A percentile compares a stretch with the other conserved stretches of the same genome.
Conservation (phyloP, 2,113 vertebrate species). For the Pipa parva region DNA sequence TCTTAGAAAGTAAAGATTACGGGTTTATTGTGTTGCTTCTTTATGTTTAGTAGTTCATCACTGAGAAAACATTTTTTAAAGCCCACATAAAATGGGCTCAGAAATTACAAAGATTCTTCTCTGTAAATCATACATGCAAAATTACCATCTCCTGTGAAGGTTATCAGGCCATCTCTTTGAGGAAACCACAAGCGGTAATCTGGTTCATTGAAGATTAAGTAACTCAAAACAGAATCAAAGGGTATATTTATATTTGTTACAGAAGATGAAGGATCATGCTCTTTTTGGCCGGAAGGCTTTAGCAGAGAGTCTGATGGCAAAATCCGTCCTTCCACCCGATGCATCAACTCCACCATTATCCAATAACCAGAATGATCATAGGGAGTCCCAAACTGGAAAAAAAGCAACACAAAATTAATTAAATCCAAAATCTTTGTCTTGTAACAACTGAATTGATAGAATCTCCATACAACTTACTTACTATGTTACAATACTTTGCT, state of each 20-base stretch:
- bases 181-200: conserved; percentile 69
- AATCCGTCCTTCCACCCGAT: conserved; percentile 66
- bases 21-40: too few relatives aligned
- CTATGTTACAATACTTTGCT: too few relatives aligned
- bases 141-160: conserved; percentile 60
- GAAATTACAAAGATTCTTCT: too few relatives aligned
- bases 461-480: too few relatives aligned
- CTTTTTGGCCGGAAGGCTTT: conserved; percentile 17
- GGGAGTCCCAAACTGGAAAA: conserved; percentile 60
- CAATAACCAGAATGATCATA: conserved; percentile 74
- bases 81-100: too few relatives aligned
- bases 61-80: too few relatives aligned
- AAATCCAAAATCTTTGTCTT: too few relatives aligned
- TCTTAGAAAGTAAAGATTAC: too few relatives aligned
- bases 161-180: conserved; percentile 55
- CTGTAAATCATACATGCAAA: too few relatives aligned
- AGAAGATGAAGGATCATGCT: neutral
- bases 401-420: neutral
- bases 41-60: too few relatives aligned
- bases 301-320: conserved; percentile 66
- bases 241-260: conserved; percentile 52
- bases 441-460: too few relatives aligned
- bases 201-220: conserved; percentile 65
- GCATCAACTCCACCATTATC: conserved; percentile 67
- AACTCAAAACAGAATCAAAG: conserved; percentile 64